A percentile compares a stretch with the other conserved stretches of the same genome.
phyloP scores from a whole-genome alignment of 2,888 invertebrate genomes.

The Noctua pronuba region DNA sequence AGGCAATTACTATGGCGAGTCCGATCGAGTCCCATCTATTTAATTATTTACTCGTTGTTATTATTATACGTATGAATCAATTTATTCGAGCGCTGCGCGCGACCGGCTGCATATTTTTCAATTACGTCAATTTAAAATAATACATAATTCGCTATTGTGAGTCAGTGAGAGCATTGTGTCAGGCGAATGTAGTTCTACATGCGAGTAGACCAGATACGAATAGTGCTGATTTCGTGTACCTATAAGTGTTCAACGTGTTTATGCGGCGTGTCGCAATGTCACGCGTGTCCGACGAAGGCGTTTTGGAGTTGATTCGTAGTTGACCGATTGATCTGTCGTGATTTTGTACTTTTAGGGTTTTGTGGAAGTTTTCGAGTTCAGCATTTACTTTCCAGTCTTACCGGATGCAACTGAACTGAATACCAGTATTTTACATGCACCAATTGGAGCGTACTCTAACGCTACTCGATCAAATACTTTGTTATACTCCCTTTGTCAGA shows the following conservation, averaged over 20 bases:
- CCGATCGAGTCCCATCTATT: slow-evolving; percentile 62
- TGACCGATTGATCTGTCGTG: not conserved
- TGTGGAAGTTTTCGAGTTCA: not conserved
- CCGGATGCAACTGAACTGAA: not conserved
- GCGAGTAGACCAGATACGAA: slow-evolving; percentile 65
- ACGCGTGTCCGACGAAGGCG: slow-evolving; percentile 24
- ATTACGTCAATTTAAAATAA: slow-evolving; percentile 91
- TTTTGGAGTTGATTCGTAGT: not conserved
- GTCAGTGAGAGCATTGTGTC: slow-evolving; percentile 88
- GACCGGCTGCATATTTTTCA: slow-evolving; percentile 90
- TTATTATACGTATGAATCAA: slow-evolving; percentile 88
- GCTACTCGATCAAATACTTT: not conserved
- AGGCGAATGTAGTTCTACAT: slow-evolving; percentile 63
- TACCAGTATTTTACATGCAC: not conserved
- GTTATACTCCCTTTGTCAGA: not conserved
- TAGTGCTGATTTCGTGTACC: slow-evolving; percentile 69
- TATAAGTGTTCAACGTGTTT: slow-evolving; percentile 45
- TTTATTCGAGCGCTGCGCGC: slow-evolving; percentile 86
- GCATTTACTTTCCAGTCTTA: not conserved
- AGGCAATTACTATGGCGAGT: slow-evolving; percentile 55
- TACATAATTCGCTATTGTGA: slow-evolving; percentile 90
- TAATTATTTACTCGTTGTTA: slow-evolving; percentile 77
- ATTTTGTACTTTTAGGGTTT: not conserved
- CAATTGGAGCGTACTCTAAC: not conserved
- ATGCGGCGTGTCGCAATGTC: slow-evolving; percentile 29